phyloP scores from a whole-genome alignment of 2,113 vertebrate species.

The Ramphastos sulfuratus region DNA sequence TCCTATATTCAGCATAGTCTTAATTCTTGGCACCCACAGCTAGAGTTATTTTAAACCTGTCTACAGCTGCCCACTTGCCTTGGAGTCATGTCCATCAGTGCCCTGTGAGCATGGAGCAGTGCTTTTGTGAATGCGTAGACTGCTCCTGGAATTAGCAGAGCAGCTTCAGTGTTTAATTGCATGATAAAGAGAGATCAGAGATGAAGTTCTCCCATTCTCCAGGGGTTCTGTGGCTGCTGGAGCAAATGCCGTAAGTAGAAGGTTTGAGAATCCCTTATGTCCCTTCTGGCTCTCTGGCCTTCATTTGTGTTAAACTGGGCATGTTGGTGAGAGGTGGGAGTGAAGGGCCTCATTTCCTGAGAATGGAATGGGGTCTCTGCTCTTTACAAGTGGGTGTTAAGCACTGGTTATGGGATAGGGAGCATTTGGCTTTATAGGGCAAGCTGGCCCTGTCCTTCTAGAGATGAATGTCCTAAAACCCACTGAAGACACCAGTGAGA shows the following conservation, averaged over 20 bases:
- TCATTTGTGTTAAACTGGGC: not conserved
- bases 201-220: not conserved
- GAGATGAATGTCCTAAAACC: not conserved
- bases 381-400: not conserved
- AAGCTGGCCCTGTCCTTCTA: not conserved
- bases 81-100: not conserved
- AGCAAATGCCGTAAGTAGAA: not conserved
- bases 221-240: not conserved
- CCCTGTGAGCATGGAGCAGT: not conserved
- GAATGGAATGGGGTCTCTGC: not conserved
- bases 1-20: slow-evolving; percentile 6
- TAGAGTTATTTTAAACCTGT: slow-evolving; percentile 55
- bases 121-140: not conserved
- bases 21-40: slow-evolving; percentile 41
- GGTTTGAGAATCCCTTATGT: not conserved
- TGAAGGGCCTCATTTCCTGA: not conserved
- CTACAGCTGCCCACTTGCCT: slow-evolving; percentile 35
- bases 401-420: not conserved
- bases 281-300: not conserved
- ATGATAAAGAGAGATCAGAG: not conserved
- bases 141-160: not conserved
- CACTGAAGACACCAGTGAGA: not conserved
- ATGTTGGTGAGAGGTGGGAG: not conserved
- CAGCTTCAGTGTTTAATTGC: not conserved
- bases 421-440: not conserved